Conservation (phyloP, 2,888 invertebrate genomes). For the Arenicola marina region DNA sequence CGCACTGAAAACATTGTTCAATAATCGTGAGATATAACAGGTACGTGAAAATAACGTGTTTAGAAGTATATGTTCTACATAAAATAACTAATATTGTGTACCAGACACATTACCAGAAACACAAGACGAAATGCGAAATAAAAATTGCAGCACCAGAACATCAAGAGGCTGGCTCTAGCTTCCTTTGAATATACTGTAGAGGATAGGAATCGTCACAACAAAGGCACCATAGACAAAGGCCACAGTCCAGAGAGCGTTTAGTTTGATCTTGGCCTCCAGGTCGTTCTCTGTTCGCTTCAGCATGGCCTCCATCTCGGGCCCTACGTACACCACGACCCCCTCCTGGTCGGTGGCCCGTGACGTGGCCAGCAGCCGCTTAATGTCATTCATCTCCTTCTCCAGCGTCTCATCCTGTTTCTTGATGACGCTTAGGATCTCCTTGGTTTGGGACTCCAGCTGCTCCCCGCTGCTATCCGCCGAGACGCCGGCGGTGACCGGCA, state of each 20-base stretch:
- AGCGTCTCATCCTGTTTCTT: conserved; percentile 43
- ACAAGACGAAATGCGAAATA: too few species aligned
- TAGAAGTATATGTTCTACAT: too few species aligned
- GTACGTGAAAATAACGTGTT: too few species aligned
- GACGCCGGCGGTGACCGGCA: not conserved
- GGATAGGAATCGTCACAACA: conserved; percentile 47
- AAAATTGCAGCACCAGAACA: too few species aligned
- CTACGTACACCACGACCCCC: conserved; percentile 49
- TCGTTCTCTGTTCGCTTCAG: conserved; percentile 51
- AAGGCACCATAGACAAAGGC: conserved; percentile 52
- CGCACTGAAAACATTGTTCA: too few species aligned
- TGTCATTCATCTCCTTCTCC: conserved; percentile 44
- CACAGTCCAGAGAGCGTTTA: conserved; percentile 51
- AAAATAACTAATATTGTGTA: too few species aligned
- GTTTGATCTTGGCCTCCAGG: conserved; percentile 55
- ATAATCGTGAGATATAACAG: too few species aligned
- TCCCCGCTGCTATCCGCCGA: not conserved
- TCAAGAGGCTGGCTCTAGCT: too few species aligned
- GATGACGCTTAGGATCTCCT: conserved; percentile 27
- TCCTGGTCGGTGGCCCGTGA: conserved; percentile 21
- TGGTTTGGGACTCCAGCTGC: conserved; percentile 20
- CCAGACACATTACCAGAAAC: too few species aligned
- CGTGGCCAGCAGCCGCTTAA: conserved; percentile 41
- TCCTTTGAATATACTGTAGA: conserved; percentile 25
- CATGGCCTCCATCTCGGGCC: conserved; percentile 49